phyloP scores from a whole-genome alignment of 2,113 vertebrate genomes.

The Sterna hirundo region DNA sequence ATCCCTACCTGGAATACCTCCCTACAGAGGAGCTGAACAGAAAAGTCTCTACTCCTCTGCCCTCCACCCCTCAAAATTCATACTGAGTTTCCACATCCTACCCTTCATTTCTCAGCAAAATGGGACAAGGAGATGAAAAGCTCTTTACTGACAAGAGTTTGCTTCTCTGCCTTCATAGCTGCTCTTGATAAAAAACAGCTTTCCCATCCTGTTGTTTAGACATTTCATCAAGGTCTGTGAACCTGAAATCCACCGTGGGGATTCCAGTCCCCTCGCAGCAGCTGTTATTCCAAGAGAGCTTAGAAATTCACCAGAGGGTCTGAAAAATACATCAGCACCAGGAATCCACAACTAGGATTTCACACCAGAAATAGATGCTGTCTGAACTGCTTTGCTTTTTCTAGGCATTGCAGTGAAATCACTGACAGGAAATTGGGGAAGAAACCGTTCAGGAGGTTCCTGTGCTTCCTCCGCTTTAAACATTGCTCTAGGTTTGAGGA shows the following conservation, averaged over 20 bases:
- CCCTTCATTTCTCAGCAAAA: not conserved
- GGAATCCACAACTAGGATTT: slow-evolving; percentile 46
- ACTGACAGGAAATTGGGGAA: not conserved
- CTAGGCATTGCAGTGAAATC: slow-evolving; percentile 41
- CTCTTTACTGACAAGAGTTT: not conserved
- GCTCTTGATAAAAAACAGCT: slow-evolving; percentile 16
- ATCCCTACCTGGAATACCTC: not conserved
- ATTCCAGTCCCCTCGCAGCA: slow-evolving; percentile 3
- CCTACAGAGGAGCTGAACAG: accelerated
- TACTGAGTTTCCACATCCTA: not conserved
- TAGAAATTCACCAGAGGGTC: slow-evolving; percentile 38
- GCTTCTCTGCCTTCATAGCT: not conserved
- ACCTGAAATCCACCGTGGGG: not conserved
- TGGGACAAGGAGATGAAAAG: not conserved
- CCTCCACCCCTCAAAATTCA: not conserved
- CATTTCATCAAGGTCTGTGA: not conserved
- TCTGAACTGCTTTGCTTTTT: slow-evolving; percentile 47
- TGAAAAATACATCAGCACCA: slow-evolving; percentile 49
- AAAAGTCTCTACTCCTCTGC: not conserved
- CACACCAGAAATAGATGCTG: slow-evolving; percentile 34
- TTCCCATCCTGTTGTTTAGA: slow-evolving; percentile 4
- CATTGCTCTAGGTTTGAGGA: not conserved
- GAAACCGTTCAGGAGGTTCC: not conserved
- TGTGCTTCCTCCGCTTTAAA: not conserved
- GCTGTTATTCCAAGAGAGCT: slow-evolving; percentile 14